Evolutionary conservation across 2,888 invertebrate genomes (phyloP).

Genomic region (Chrysolina haemoptera): DNA sequence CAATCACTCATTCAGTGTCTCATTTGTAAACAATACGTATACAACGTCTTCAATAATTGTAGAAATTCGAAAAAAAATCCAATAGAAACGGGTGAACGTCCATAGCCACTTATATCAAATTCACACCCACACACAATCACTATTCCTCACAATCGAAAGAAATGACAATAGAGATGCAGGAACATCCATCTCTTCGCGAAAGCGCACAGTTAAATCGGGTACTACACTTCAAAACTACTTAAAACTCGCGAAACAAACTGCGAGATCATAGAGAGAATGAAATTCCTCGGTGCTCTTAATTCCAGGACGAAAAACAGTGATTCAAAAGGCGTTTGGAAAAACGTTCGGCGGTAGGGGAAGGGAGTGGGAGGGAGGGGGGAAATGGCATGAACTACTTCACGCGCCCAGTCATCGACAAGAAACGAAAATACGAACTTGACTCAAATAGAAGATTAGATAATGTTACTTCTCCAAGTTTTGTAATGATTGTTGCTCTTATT

Average conservation of each 20-base stretch:
- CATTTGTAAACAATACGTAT: not conserved
- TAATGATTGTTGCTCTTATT: too few relatives aligned
- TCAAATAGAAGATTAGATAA: too few relatives aligned
- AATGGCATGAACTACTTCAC: too few relatives aligned
- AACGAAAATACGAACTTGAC: too few relatives aligned
- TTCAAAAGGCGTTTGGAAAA: not conserved
- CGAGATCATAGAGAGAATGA: not conserved
- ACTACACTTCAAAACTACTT: conserved; percentile 1
- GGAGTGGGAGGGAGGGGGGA: too few relatives aligned
- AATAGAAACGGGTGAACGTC: too few relatives aligned
- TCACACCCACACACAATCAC: not conserved
- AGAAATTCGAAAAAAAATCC: too few relatives aligned
- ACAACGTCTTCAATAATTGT: not conserved
- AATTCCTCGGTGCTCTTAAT: not conserved
- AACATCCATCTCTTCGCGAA: not conserved
- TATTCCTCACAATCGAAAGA: not conserved
- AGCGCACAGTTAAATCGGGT: conserved; percentile 1
- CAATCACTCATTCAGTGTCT: not conserved
- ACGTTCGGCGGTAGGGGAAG: too few relatives aligned
- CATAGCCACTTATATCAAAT: not conserved
- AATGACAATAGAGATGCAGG: not conserved
- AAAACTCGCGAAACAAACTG: conserved; percentile 12
- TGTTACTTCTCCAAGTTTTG: too few relatives aligned
- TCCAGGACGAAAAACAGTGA: not conserved
- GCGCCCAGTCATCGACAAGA: too few relatives aligned